Evolutionary conservation across 2,113 vertebrate genomes (phyloP), one percentile per base, ranked within the genome.

Genomic region (Apeltes quadracus): DNA sequence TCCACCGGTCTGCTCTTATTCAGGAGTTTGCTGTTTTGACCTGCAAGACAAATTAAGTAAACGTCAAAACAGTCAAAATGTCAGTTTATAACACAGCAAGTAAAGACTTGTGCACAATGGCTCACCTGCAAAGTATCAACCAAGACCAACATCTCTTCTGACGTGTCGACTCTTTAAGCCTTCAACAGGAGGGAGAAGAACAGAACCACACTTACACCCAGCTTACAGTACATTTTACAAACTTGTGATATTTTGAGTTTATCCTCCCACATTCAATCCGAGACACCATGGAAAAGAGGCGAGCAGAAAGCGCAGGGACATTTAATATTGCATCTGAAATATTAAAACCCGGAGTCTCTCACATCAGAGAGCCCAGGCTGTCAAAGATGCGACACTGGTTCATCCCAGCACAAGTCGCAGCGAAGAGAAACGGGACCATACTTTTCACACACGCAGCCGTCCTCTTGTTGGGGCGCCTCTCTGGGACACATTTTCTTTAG

Each of bases 251-350:
- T 53, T 25, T 25, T 13, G 3, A 1, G 53, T 58, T 53, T 90
- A 69, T 93, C 34, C 76, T 92, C 88, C 90, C 90, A 36, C 56
- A 63, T 93, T 93, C 92, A 93, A 93, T 91, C 91, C 27, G 69
- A 84, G 58, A 64, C 57, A 50, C 85, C 89, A 92, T 18, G 38
- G 29, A n/a, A 66, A 38, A 36, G 3, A 32, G 81, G 84, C 83
- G 73, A 2, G 71, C 88, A 93, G 92, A 93, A 93, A 94, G 92
- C 91, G 90, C 90, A 39, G 87, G 89, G 91, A 93, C 64, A 44
- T 90, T 89, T 79, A 22, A 72, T 93, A 27, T 93, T 59, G 91
- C 91, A 93, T 93, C 92, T 80, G 41, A 65, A 77, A 22, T 75
- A 44, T 1, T 78, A 76, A 89, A 91, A 92, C 91, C 90, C 88